phyloP scores from a whole-genome alignment of 2,888 invertebrate species.

The Andrena flavipes region DNA sequence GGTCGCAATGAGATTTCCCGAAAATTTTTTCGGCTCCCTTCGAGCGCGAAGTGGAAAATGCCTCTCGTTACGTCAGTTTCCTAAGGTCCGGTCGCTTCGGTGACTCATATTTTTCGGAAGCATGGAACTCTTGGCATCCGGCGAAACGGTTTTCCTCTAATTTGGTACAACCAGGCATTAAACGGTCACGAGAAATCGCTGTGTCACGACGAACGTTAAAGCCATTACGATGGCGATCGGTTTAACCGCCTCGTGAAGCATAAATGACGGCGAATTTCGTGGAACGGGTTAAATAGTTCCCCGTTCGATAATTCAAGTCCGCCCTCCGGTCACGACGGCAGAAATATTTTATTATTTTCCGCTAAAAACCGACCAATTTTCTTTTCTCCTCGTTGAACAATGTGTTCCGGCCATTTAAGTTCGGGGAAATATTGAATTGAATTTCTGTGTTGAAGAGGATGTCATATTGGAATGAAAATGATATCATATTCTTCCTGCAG shows the following conservation, averaged over 20 bases:
- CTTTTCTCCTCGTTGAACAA: neutral
- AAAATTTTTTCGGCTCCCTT: neutral
- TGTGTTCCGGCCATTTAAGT: neutral
- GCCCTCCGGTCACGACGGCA: neutral
- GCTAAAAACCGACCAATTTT: too few species aligned
- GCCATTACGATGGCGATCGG: constrained; percentile 9
- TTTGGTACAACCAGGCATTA: constrained; percentile 21
- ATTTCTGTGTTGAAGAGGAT: neutral
- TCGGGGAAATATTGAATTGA: neutral
- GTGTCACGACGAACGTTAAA: constrained; percentile 29
- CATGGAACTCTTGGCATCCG: constrained; percentile 39
- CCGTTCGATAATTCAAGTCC: too few species aligned
- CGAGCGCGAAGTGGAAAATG: constrained; percentile 19
- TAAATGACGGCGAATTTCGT: constrained; percentile 24
- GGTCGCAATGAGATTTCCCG: neutral
- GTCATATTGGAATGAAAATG: neutral
- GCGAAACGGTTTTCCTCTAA: constrained; percentile 29
- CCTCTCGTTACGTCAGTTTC: constrained; percentile 13
- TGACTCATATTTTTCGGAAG: constrained; percentile 30
- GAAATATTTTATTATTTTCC: neutral
- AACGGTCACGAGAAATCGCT: constrained; percentile 32
- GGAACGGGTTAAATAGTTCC: constrained; percentile 14
- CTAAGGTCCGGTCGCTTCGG: neutral
- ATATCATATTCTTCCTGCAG: neutral
- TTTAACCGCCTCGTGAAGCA: neutral